Evolutionary conservation across 1,140 invertebrate genomes (phyloP), one percentile per base, ranked within the genome.

Genomic region (Apocrypta bakeri): DNA sequence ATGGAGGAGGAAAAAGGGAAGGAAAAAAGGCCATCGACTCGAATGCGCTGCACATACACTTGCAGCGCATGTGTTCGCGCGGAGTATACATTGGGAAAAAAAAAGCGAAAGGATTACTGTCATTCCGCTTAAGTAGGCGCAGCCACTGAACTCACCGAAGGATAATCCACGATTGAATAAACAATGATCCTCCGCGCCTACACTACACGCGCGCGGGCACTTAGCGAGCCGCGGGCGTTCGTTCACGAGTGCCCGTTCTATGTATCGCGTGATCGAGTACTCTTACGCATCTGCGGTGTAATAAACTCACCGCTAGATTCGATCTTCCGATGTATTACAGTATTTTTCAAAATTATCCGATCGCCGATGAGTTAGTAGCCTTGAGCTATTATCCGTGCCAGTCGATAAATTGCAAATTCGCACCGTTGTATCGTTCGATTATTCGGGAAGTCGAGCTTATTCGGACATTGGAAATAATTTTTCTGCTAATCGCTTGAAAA

Each of bases 101-200:
- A 82, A 84, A 81, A 84, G 81, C 83, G 83, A 85, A 76, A 84
- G 80, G 75, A 87, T 86, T 86, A 87, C 71, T 69, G 83, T 86
- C 84, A 84, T 87, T 85, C 87, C 72, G 83, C 37, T 77, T 87
- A 87, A 88, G 84, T 87, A 87, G 87, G 87, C 77, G 86, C 86
- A 88, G 87, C 85, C 86, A 88, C 86, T 89, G 87, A 87, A 88
- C 87, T 87, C 86, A 42, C 21, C 74, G 86, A 89, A 88, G 88
- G 88, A 89, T 89, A 89, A 89, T 88, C 87, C 84, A 79, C 80
- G 84, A 87, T 80, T 88, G 87, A 87, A 88, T 87, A 87, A 86
- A 87, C 83, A 84, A 87, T 88, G 85, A 87, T 86, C 83, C 79
- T 77, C 86, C 63, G 76, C 84, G 79, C 79, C 82, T 79, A 82